These are phyloP conservation scores for Syrmaticus mikado DNA, from an alignment of 2,113 vertebrate genomes.

Conservation along the genomic window DNA sequence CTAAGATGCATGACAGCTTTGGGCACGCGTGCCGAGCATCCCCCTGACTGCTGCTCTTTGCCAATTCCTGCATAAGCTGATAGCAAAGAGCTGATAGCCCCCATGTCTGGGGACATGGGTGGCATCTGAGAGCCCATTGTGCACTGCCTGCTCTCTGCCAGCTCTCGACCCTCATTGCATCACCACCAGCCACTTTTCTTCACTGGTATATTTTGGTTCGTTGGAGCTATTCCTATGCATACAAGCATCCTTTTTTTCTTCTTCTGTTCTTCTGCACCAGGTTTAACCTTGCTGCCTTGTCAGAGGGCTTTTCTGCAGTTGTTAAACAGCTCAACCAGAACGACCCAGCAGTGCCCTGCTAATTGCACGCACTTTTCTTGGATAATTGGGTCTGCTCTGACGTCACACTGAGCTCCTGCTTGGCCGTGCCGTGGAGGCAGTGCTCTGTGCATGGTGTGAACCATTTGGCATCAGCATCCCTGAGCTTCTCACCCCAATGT, in stretches of 20 bases:
- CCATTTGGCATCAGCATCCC: not conserved
- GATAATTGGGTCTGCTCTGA: not conserved
- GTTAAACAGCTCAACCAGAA: not conserved
- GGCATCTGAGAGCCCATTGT: not conserved
- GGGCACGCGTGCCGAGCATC: accelerated
- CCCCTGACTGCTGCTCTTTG: not conserved
- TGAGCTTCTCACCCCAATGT: accelerated
- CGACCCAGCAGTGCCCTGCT: not conserved
- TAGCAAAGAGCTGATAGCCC: not conserved
- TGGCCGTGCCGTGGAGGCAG: not conserved
- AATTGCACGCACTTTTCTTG: not conserved
- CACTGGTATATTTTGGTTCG: not conserved
- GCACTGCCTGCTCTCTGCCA: not conserved
- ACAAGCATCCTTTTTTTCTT: not conserved
- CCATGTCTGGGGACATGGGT: not conserved
- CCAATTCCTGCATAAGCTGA: not conserved
- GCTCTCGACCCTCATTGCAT: not conserved
- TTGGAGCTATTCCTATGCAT: not conserved
- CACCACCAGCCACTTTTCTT: not conserved
- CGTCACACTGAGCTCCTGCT: accelerated
- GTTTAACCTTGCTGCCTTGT: not conserved
- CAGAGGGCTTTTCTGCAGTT: not conserved
- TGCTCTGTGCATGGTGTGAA: accelerated
- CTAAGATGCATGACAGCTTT: not conserved
- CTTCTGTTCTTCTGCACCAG: not conserved